These are phyloP conservation scores for Drosophila hydei DNA, from an alignment of 1,140 invertebrate genomes.

Conservation along the genomic window DNA sequence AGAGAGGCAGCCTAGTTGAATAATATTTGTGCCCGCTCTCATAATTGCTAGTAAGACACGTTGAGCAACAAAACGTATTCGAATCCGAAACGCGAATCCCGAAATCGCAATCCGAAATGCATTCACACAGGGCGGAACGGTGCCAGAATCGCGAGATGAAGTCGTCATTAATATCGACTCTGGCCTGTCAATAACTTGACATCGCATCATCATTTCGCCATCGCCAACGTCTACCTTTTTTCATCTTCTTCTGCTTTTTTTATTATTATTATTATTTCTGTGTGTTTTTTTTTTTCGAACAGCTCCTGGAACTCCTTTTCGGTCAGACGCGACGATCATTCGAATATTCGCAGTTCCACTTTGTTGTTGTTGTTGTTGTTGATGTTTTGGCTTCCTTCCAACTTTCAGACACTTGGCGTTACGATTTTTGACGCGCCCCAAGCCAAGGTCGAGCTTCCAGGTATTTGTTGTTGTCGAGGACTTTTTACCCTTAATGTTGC, in stretches of 20 bases:
- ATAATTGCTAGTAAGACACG: slow-evolving; percentile 72
- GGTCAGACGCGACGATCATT: slow-evolving; percentile 17
- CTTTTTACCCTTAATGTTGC: slow-evolving; percentile 26
- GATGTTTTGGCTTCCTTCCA: slow-evolving; percentile 5
- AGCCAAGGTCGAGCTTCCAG: slow-evolving; percentile 56
- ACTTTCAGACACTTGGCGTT: slow-evolving; percentile 48
- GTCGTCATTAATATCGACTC: slow-evolving; percentile 81
- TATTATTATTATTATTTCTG: slow-evolving; percentile 7
- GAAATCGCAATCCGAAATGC: slow-evolving; percentile 5
- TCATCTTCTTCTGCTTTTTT: slow-evolving; percentile 4
- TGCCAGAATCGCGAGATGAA: slow-evolving; percentile 63
- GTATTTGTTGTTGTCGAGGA: slow-evolving; percentile 25
- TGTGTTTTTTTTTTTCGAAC: not conserved
- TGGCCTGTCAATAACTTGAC: slow-evolving; percentile 79
- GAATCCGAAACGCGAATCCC: not conserved
- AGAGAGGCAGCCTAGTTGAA: slow-evolving; percentile 48
- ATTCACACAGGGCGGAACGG: slow-evolving; percentile 4
- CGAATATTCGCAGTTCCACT: slow-evolving; percentile 11
- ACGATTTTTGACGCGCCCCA: slow-evolving; percentile 57
- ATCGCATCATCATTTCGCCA: slow-evolving; percentile 66
- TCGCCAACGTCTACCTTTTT: slow-evolving; percentile 26
- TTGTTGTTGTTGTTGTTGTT: slow-evolving; percentile 15
- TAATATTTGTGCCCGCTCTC: slow-evolving; percentile 5
- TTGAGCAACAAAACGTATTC: slow-evolving; percentile 46
- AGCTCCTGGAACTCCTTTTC: slow-evolving; percentile 43